A percentile compares a stretch with the other conserved stretches of the same genome.
These are phyloP conservation scores for Falco concolor DNA, from an alignment of 2,797 vertebrate genomes.

Conservation along the genomic window DNA sequence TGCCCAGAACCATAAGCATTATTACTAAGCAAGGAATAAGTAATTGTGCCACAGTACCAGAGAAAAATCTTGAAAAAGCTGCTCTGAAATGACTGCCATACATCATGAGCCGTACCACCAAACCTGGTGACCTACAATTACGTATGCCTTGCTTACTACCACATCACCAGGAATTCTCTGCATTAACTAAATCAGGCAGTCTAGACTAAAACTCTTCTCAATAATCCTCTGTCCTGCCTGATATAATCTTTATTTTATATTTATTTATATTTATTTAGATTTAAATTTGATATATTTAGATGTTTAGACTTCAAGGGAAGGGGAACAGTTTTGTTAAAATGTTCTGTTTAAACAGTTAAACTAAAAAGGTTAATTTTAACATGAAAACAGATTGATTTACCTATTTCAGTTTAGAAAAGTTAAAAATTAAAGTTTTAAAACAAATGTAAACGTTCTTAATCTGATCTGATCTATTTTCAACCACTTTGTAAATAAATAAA, in stretches of 20 bases:
- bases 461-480: background rate
- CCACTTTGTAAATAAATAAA: background rate
- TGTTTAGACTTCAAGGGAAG: background rate
- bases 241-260: background rate
- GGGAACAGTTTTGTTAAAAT: background rate
- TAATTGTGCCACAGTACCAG: background rate
- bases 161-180: background rate
- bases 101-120: background rate
- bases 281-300: no score
- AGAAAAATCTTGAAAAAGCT: background rate
- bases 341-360: background rate
- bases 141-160: background rate
- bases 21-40: background rate
- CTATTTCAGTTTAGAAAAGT: background rate
- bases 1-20: background rate
- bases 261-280: no score
- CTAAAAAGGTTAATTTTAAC: background rate
- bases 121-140: background rate
- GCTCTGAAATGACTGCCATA: background rate
- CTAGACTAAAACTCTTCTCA: background rate
- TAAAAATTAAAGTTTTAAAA: background rate
- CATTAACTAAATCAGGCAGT: background rate
- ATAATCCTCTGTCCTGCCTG: background rate
- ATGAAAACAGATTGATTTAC: background rate
- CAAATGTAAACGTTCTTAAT: background rate